Percentiles rank a stretch among this genome's conserved stretches.
Evolutionary conservation across 2,888 invertebrate species (phyloP).

Genomic region (Melolontha melolontha): DNA sequence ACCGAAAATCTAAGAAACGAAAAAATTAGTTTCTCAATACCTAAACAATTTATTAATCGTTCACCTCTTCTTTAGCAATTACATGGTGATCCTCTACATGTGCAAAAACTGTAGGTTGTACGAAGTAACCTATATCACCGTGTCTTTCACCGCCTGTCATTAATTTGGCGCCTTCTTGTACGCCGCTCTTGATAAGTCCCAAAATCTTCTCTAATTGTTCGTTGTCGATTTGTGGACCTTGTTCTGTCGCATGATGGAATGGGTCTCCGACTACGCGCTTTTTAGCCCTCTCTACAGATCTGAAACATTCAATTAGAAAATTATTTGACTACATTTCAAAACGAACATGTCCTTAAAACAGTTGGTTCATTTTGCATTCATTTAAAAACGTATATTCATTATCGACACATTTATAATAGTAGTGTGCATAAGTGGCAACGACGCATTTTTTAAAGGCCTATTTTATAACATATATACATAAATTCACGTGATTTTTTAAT

Average conservation of each 20-base stretch:
- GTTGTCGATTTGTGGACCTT: constrained; percentile 92
- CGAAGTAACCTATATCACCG: constrained; percentile 82
- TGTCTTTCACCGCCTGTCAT: constrained; percentile 79
- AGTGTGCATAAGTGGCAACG: background rate
- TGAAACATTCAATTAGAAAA: constrained; percentile 2
- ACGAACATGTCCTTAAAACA: no score
- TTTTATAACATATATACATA: no score
- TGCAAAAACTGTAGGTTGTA: constrained; percentile 91
- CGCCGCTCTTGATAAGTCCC: constrained; percentile 82
- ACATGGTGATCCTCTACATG: constrained; percentile 87
- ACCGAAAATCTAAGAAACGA: constrained; percentile 80
- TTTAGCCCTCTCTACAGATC: constrained; percentile 80
- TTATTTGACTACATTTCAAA: no score
- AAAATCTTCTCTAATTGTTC: constrained; percentile 88
- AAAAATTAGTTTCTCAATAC: constrained; percentile 3
- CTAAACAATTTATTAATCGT: background rate
- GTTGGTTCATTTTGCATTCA: no score
- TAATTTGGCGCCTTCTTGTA: constrained; percentile 86
- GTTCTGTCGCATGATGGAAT: constrained; percentile 82
- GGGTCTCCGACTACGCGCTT: constrained; percentile 88
- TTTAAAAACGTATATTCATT: no score
- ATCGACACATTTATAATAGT: background rate
- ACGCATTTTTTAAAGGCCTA: background rate
- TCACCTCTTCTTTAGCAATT: constrained; percentile 80
- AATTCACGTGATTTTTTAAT: no score